Percentiles rank a stretch among this genome's conserved stretches.
phyloP scores from a whole-genome alignment of 1,140 invertebrate species.

The Augochlora pura region DNA sequence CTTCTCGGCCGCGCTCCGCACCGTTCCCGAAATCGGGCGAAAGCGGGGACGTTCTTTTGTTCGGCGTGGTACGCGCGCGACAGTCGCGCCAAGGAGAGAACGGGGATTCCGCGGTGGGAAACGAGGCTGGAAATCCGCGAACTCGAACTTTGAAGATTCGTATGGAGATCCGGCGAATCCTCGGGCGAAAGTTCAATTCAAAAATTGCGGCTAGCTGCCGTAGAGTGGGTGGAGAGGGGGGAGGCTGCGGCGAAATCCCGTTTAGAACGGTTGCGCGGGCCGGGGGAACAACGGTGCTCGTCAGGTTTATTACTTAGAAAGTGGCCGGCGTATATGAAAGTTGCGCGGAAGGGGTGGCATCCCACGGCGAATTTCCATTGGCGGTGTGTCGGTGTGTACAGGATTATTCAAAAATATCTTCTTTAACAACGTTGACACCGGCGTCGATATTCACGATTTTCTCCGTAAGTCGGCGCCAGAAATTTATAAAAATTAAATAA shows the following conservation, averaged over 20 bases:
- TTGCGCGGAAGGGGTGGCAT: background rate
- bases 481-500: too few relatives aligned
- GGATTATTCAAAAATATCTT: background rate
- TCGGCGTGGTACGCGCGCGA: too few relatives aligned
- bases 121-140: too few relatives aligned
- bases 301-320: constrained; percentile 8
- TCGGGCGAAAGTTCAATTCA: constrained; percentile 10
- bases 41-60: too few relatives aligned
- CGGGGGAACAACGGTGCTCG: background rate
- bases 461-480: too few relatives aligned
- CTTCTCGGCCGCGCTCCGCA: too few relatives aligned
- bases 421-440: too few relatives aligned
- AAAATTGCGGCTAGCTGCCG: background rate
- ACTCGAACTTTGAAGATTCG: background rate
- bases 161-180: background rate
- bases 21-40: too few relatives aligned
- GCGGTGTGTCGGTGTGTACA: background rate
- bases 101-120: background rate
- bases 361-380: background rate
- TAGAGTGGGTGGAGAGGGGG: too few relatives aligned
- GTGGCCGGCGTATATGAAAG: background rate
- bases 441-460: too few relatives aligned
- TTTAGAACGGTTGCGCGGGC: too few relatives aligned
- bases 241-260: background rate
- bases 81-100: too few relatives aligned